Percentiles rank a stretch among this genome's conserved stretches.
phyloP scores from a whole-genome alignment of 2,888 invertebrate species.

The Agrypnus murinus region DNA sequence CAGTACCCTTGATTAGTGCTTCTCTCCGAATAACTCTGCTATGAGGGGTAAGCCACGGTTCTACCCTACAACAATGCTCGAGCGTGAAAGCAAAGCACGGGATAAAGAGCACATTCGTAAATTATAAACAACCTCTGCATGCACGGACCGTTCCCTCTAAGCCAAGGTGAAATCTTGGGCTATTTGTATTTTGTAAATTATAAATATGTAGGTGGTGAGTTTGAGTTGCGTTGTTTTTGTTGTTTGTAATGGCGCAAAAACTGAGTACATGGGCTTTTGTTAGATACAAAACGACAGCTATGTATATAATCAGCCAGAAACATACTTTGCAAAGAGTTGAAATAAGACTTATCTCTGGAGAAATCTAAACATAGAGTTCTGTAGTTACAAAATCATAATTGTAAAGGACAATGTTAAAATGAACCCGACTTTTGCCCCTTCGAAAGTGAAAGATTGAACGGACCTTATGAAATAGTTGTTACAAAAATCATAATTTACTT shows the following conservation, averaged over 20 bases:
- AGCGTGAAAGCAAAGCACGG: constrained; percentile 46
- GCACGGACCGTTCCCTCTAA: constrained; percentile 44
- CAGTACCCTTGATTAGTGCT: constrained; percentile 50
- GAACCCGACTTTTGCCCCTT: no score
- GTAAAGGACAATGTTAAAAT: no score
- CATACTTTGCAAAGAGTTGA: no score
- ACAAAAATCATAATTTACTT: no score
- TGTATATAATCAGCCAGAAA: no score
- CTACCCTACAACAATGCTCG: constrained; percentile 43
- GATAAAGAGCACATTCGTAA: constrained; percentile 50
- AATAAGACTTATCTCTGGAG: no score
- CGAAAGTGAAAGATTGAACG: no score
- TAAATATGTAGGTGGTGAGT: constrained; percentile 28
- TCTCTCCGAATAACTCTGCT: constrained; percentile 42
- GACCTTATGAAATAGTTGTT: no score
- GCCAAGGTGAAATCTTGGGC: constrained; percentile 51
- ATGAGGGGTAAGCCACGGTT: constrained; percentile 38
- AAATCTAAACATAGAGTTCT: no score
- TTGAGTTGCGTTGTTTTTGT: constrained; percentile 17
- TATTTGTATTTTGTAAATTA: constrained; percentile 56
- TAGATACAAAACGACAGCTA: constrained; percentile 5
- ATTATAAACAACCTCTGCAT: constrained; percentile 51
- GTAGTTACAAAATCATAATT: no score
- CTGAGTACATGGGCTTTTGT: not conserved
- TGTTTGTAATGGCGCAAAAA: not conserved